These are phyloP conservation scores for Balaeniceps rex DNA, from an alignment of 2,113 vertebrate genomes.

Conservation along the genomic window DNA sequence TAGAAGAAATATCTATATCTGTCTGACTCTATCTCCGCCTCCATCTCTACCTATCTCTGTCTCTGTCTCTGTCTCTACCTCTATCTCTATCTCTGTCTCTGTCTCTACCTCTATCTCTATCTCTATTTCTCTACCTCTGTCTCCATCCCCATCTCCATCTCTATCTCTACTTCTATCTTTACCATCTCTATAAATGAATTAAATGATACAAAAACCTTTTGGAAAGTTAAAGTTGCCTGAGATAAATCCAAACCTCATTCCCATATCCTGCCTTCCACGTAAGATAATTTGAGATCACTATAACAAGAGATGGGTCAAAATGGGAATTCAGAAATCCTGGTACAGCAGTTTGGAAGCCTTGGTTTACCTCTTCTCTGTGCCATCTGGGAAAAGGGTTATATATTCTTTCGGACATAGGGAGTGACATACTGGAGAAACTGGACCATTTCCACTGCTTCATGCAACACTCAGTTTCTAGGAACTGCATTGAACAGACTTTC, in stretches of 20 bases:
- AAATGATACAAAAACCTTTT: not conserved
- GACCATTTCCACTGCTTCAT: not conserved
- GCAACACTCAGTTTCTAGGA: not conserved
- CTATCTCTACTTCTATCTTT: not conserved
- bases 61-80: not conserved
- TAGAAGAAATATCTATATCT: not conserved
- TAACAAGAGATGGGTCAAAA: not conserved
- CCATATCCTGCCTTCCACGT: accelerated
- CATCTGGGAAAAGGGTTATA: not conserved
- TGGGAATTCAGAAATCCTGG: not conserved
- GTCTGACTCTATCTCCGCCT: not conserved
- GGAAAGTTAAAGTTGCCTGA: not conserved
- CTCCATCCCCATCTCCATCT: not conserved
- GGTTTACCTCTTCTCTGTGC: not conserved
- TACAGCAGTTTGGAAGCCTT: not conserved
- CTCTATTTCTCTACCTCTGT: not conserved
- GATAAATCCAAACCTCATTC: not conserved
- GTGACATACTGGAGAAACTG: not conserved
- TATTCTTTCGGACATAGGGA: not conserved
- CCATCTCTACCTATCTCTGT: not conserved
- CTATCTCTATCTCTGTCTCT: not conserved
- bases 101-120: not conserved
- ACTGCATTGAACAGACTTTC: not conserved
- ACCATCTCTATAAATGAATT: not conserved
- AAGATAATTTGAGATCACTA: not conserved